Evolutionary conservation across 2,888 invertebrate species (phyloP), one percentile per base, ranked within the genome.

Genomic region (Gryllus longicercus): DNA sequence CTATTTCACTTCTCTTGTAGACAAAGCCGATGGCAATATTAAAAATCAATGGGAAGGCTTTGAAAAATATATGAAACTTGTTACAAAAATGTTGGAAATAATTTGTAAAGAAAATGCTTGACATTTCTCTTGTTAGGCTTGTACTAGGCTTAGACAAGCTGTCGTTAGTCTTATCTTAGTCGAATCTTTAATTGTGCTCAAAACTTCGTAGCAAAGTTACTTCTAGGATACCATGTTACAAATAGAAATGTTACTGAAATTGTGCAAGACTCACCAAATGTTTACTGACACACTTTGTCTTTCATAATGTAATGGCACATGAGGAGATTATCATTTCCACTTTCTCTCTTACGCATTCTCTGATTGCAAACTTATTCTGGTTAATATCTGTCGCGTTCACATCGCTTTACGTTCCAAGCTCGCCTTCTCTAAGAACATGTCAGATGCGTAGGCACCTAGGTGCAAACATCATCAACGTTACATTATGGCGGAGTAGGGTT

Each of bases 81-180:
- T 63, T 18, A 63, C 63, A 63, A 63, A 63, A 63, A 14, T 63
- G 63, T 63, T 63, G 63, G 63, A 63, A 63, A 63, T 14, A 63
- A 14, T 63, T 63, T 63, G 63, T 63, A n/a, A 63, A 63, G 63
- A 63, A 63, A 63, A 63, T 63, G 63, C 63, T 63, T 63, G 63
- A 63, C 63, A 63, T 63, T 63, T 63, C 63, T 63, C 63, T 63
- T 63, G 63, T 63, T 63, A 63, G 63, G 63, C 63, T 63, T 63
- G 63, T 63, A 63, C 63, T 63, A 63, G 63, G n/a, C 14, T 63
- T 63, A 63, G 63, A 63, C 63, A 63, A 63, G 63, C 63, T 63
- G 63, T 63, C n/a, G 63, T 63, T 63, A 63, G 63, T 18, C 38
- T 38, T 38, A 38, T 38, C 38, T 38, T 38, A 63, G n/a, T 63